A percentile compares a stretch with the other conserved stretches of the same genome.
Conservation (phyloP, 2,888 invertebrate species). For the Perdita meconis region DNA sequence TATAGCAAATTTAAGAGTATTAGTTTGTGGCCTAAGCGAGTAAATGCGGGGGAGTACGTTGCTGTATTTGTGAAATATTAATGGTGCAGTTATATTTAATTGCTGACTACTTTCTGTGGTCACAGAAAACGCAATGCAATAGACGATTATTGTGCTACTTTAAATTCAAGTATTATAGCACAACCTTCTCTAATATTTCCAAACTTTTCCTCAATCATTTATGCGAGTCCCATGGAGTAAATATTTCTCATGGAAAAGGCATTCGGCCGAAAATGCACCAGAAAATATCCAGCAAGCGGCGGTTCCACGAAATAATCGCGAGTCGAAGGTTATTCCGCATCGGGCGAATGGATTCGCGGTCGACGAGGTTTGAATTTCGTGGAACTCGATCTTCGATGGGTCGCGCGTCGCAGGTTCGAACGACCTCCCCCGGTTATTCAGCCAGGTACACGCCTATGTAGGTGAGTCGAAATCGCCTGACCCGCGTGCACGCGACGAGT, state of each 20-base stretch:
- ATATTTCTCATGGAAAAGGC: not conserved
- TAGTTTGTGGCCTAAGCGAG: no score
- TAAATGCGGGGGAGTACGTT: no score
- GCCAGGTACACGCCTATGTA: conserved; percentile 67
- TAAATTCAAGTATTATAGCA: no score
- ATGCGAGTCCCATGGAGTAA: not conserved
- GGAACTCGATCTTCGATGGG: conserved; percentile 62
- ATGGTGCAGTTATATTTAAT: no score
- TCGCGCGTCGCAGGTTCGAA: conserved; percentile 45
- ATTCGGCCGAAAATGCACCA: no score
- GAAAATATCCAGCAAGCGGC: conserved; percentile 11
- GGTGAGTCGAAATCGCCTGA: conserved; percentile 77
- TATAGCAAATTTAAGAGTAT: no score
- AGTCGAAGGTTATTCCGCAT: conserved; percentile 31
- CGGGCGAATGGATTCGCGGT: conserved; percentile 45
- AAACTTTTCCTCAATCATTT: no score
- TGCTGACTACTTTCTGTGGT: no score
- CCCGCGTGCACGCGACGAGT: conserved; percentile 80
- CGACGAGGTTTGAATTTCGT: conserved; percentile 46
- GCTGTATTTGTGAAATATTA: no score
- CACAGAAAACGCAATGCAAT: no score
- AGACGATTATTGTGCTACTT: no score
- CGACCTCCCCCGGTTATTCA: conserved; percentile 72
- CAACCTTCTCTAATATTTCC: no score
- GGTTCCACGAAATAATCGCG: conserved; percentile 31